Evolutionary conservation across 2,797 vertebrate species (phyloP), one percentile per base, ranked within the genome.

Genomic region (Morus bassanus): DNA sequence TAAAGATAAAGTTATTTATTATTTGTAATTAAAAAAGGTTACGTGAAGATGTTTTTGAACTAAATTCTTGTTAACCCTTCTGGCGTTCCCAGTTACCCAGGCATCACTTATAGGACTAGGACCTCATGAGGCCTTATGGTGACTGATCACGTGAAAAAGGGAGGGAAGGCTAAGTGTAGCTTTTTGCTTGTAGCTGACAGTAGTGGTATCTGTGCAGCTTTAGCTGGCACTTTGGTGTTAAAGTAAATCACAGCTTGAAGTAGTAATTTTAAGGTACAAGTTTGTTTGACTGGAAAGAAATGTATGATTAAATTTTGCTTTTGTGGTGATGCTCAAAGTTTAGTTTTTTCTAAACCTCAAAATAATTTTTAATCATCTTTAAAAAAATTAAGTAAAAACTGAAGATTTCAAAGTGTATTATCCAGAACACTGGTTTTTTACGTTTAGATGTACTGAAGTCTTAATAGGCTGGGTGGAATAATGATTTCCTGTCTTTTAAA

Each of bases 91-190:
- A 48, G 33, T 81, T 84, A 21, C 13, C 13, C 35, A 18, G 21
- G 18, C 39, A 35, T 53, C 0, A 0, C 50, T 53, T 33, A 1
- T 0, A 56, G 61, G 35, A 35, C 31, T 39, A 18, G 57, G 53
- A 45, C 7, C 17, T 85, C 3, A 5, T 6, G 37, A 48, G 60
- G 22, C 31, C 27, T 86, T 37, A 10, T 13, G 18, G 46, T 88
- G 59, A 15, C 7, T 37, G 70, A 28, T 63, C 11, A 7, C 0
- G 0, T 56, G 60, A 7, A 54, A 59, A 56, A 35, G 51, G 35
- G 31, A 87, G 28, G 21, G 81, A 37, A 45, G 12, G 25, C 33
- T 46, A 4, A 18, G 14, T 33, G n/a, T 63, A 75, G 35, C 30
- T 64, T 28, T 88, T 19, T 48, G 35, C 28, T 13, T 12, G 15